phyloP scores from a whole-genome alignment of 2,113 vertebrate genomes.

The Cephalopholis sonnerati region DNA sequence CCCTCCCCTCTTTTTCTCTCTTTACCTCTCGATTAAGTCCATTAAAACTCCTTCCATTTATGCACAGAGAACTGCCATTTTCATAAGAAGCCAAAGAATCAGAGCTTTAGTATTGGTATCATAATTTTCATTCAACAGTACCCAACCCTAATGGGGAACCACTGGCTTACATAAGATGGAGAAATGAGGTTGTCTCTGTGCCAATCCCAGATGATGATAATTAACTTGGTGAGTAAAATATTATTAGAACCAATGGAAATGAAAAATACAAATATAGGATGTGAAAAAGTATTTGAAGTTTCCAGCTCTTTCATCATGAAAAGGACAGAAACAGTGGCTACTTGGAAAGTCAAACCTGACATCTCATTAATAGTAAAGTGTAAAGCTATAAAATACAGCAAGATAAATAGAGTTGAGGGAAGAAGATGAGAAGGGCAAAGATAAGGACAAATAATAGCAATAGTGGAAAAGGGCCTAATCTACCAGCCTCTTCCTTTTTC shows the following conservation, averaged over 20 bases:
- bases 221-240: not conserved
- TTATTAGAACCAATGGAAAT: not conserved
- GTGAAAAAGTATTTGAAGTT: not conserved
- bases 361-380: not conserved
- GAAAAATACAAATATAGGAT: not conserved
- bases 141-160: no score
- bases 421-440: not conserved
- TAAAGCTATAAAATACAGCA: not conserved
- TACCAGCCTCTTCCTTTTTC: slow-evolving; percentile 1
- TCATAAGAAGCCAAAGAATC: no score
- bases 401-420: not conserved
- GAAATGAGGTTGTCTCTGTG: not conserved
- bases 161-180: no score
- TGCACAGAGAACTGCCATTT: no score
- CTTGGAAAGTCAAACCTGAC: slow-evolving; percentile 48
- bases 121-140: no score
- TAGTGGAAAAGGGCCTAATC: not conserved
- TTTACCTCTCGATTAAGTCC: no score
- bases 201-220: not conserved
- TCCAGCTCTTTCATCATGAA: slow-evolving; percentile 8
- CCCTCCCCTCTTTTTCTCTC: no score
- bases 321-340: not conserved
- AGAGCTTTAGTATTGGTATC: no score
- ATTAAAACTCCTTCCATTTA: no score
- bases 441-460: slow-evolving; percentile 10